A percentile compares a stretch with the other conserved stretches of the same genome.
Evolutionary conservation across 2,113 vertebrate species (phyloP).

Genomic region (Boleophthalmus pectinirostris): DNA sequence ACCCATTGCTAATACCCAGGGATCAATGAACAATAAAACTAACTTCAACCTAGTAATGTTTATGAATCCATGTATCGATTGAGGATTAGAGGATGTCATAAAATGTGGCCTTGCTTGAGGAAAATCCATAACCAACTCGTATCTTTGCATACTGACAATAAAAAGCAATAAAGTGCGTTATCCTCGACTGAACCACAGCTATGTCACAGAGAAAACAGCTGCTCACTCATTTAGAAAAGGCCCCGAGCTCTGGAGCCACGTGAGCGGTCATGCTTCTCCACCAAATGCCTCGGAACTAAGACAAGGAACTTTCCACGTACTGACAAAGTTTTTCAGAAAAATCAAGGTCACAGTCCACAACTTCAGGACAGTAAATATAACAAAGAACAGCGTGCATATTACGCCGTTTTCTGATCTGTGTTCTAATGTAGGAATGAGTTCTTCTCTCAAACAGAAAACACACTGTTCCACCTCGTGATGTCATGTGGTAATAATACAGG

Average conservation of each 20-base stretch:
- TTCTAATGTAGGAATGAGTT: too few species aligned
- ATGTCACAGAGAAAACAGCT: conserved; percentile 24
- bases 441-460: too few species aligned
- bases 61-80: conserved; percentile 42
- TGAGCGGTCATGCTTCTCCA: conserved; percentile 67
- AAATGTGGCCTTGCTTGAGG: conserved; percentile 12
- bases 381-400: background rate
- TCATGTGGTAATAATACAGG: too few species aligned
- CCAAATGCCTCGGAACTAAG: conserved; percentile 59
- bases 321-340: background rate
- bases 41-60: conserved; percentile 24
- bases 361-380: background rate
- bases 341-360: background rate
- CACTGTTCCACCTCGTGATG: too few species aligned
- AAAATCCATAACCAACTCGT: background rate
- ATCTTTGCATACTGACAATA: background rate
- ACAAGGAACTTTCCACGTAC: background rate
- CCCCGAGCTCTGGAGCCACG: conserved; percentile 63
- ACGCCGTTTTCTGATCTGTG: too few species aligned
- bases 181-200: conserved; percentile 7
- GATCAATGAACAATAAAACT: conserved; percentile 24
- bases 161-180: background rate
- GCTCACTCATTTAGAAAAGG: conserved; percentile 40
- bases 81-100: conserved; percentile 25
- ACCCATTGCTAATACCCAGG: background rate